Base-by-base conservation (phyloP, 2,797 vertebrate species). In the Odontamblyopus rebecca region DNA sequence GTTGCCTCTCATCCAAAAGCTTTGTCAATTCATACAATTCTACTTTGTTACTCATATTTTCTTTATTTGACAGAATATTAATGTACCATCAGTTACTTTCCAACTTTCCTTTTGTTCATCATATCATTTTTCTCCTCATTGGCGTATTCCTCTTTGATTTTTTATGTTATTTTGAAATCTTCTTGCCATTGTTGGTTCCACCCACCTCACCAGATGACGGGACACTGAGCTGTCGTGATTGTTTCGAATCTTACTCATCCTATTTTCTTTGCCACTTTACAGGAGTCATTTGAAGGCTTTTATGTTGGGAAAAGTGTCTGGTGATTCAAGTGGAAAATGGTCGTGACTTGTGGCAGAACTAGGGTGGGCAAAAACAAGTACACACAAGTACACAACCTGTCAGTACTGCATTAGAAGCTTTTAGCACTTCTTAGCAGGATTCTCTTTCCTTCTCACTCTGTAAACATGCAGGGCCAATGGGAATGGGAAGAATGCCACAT, bases 391-490 rank as follows among this genome's bases (percentile, higher is more conserved):
- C 69, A 68, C 75, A 83, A 73, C 76, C 73, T 82, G 85, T 79
- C 83, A 81, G 65, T 5, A 3, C 35, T 72, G 80, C 80, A 77
- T 80, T 69, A 68, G 70, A 70, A 61, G 84, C 87, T 89, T 89
- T 90, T 89, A 88, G 84, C 85, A 70, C 80, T 76, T 87, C 76
- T 77, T 70, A 74, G 73, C 67, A 48, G 23, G 44, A 61, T 61
- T 65, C 59, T 57, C 57, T 77, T 78, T 77, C 78, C 74, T 69
- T 70, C 64, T 32, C 63, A 72, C 67, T 74, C 73, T 53, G 71
- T 70, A 57, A 82, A 80, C 77, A 79, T 26, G 13, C 26, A 29
- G 60, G 30, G 15, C 29, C 60, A 41, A 51, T 66, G 27, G 53
- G 53, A 56, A 2, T n/a, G 8, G 53, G 4, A 54, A 54, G 53